A percentile compares a stretch with the other conserved stretches of the same genome.
These are phyloP conservation scores for Caenorhabditis tropicalis DNA, from an alignment of 1,140 invertebrate species.

Conservation along the genomic window DNA sequence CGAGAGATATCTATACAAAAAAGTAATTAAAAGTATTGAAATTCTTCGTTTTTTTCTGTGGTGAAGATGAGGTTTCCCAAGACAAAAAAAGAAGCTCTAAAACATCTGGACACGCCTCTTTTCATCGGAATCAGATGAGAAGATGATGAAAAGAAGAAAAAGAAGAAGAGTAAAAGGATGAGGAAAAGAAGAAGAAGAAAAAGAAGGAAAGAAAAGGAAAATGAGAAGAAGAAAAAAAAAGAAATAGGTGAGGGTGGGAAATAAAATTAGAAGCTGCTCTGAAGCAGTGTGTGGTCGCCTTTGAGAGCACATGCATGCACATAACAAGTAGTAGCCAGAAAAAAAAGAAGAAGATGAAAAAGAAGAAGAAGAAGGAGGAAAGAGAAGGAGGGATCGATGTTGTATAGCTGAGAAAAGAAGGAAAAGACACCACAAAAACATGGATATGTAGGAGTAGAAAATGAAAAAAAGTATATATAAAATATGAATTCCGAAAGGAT, in stretches of 20 bases:
- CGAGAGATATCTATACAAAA: background rate
- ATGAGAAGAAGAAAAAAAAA: background rate
- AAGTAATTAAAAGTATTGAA: background rate
- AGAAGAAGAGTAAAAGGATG: background rate
- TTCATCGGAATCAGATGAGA: conserved; percentile 37
- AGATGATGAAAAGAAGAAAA: background rate
- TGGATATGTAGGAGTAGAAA: background rate
- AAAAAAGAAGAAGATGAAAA: conserved; percentile 3
- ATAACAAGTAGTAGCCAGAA: conserved; percentile 9
- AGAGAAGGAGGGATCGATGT: conserved; percentile 9
- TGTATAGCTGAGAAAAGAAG: conserved; percentile 13
- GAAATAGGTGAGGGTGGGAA: conserved; percentile 35
- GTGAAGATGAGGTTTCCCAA: background rate
- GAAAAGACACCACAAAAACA: conserved; percentile 14
- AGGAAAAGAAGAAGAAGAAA: background rate
- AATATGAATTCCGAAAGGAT: background rate
- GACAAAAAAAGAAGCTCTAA: conserved; percentile 13
- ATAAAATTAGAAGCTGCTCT: conserved; percentile 41
- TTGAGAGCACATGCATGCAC: background rate
- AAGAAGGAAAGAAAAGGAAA: background rate
- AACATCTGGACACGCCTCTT: background rate
- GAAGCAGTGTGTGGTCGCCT: conserved; percentile 25
- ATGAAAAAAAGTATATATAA: background rate
- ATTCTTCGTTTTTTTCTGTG: too few relatives aligned
- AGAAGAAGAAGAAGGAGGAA: background rate